phyloP scores from a whole-genome alignment of 2,888 invertebrate genomes.

The Anthrax anthrax region DNA sequence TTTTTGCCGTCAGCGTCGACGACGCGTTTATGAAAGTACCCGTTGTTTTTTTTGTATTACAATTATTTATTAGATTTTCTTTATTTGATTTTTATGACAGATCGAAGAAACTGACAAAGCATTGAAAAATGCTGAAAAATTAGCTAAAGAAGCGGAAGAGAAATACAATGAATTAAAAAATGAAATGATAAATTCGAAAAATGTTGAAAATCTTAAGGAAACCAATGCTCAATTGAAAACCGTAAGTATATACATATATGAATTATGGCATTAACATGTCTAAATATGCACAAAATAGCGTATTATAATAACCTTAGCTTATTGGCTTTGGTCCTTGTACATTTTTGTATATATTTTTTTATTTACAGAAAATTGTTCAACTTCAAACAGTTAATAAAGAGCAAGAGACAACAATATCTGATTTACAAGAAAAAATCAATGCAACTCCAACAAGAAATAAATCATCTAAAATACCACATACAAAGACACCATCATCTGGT shows the following conservation, averaged over 20 bases:
- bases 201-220: conserved; percentile 11
- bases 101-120: conserved; percentile 12
- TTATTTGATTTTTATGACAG: too few relatives aligned
- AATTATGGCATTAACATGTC: too few relatives aligned
- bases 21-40: too few relatives aligned
- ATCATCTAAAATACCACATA: not conserved
- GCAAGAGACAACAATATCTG: conserved; percentile 11
- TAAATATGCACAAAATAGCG: too few relatives aligned
- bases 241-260: conserved; percentile 11
- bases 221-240: conserved; percentile 12
- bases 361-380: conserved; percentile 12
- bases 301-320: too few relatives aligned
- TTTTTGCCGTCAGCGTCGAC: too few relatives aligned
- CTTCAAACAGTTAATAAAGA: conserved; percentile 12
- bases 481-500: not conserved
- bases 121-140: conserved; percentile 10
- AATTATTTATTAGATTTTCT: too few relatives aligned
- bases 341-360: too few relatives aligned
- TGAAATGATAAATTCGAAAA: conserved; percentile 8
- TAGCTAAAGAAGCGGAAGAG: conserved; percentile 10
- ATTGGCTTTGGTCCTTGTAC: too few relatives aligned
- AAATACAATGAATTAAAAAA: conserved; percentile 11
- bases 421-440: conserved; percentile 12
- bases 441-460: not conserved
- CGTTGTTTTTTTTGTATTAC: too few relatives aligned